Base-by-base conservation (phyloP, 2,797 vertebrate genomes). In the Ispidina picta region DNA sequence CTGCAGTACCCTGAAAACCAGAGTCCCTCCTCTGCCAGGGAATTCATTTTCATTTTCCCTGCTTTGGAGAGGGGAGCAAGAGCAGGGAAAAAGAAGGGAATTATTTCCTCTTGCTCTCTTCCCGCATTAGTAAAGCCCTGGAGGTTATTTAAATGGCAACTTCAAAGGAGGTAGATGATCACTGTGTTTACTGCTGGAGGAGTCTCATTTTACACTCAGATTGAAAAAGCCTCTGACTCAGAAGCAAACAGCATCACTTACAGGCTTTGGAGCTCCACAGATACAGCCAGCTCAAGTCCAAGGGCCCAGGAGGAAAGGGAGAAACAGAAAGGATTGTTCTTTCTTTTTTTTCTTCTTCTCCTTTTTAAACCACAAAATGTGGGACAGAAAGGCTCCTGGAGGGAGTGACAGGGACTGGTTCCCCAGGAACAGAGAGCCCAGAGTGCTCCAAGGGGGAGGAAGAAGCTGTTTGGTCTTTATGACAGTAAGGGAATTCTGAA, bases 71-170 rank as follows among this genome's bases (percentile, higher is more conserved):
- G 17, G 39, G 60, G 62, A 88, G 62, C 33, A 2, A 21, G 54
- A 81, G 55, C 25, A 28, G 22, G 51, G 46, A 22, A 81, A 65
- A 5, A 68, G 48, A 37, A 66, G 56, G 87, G 88, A 82, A 91
- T 83, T 74, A 90, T 75, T 95, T 94, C 94, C 74, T 93, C 44
- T 84, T 59, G 82, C 83, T 83, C 8, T 5, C 81, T 83, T 81
- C 87, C 71, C 2, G 23, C 75, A 95, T 92, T 92, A 91, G 68
- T 37, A 84, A 89, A 90, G 83, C 95, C 96, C 95, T 94, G 56
- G 91, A 92, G 95, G 95, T 93, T 95, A 94, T 96, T 96, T 89
- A 93, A 96, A 95, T 83, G 76, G 88, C 43, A 94, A 93, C 94
- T 96, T 96, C 96, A 96, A 97, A 97, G 93, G 88, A 93, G 73